phyloP scores from a whole-genome alignment of 2,797 vertebrate genomes.

The Liasis olivaceus region DNA sequence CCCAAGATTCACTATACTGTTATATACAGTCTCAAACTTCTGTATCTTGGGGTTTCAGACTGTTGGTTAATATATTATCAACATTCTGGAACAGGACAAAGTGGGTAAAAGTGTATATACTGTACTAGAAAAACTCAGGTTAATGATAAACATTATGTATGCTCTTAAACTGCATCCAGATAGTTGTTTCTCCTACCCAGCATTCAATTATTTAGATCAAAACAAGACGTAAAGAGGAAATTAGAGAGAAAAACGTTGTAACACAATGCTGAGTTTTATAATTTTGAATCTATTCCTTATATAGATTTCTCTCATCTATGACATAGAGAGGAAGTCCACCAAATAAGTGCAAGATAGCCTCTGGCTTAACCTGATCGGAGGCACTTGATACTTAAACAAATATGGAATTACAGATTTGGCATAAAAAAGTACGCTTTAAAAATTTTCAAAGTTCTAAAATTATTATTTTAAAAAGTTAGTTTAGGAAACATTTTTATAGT shows the following conservation, averaged over 20 bases:
- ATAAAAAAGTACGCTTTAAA: not conserved
- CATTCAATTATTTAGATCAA: not conserved
- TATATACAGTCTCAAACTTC: not conserved
- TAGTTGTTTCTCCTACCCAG: not conserved
- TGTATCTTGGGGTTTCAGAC: not conserved
- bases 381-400: not conserved
- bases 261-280: not conserved
- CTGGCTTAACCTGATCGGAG: not conserved
- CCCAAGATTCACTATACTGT: not conserved
- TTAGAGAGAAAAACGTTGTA: not conserved
- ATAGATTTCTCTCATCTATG: not conserved
- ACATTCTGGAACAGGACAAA: not conserved
- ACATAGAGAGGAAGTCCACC: not conserved
- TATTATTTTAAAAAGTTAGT: not conserved
- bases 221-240: not conserved
- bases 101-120: not conserved
- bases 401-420: not conserved
- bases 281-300: not conserved
- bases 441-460: not conserved
- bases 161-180: not conserved
- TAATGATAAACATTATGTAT: not conserved
- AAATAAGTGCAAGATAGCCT: not conserved
- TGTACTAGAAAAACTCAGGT: not conserved
- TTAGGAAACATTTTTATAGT: not conserved
- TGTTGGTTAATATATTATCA: not conserved